Evolutionary conservation across 1,140 invertebrate genomes (phyloP).

Genomic region (Protaetia brevitarsis): DNA sequence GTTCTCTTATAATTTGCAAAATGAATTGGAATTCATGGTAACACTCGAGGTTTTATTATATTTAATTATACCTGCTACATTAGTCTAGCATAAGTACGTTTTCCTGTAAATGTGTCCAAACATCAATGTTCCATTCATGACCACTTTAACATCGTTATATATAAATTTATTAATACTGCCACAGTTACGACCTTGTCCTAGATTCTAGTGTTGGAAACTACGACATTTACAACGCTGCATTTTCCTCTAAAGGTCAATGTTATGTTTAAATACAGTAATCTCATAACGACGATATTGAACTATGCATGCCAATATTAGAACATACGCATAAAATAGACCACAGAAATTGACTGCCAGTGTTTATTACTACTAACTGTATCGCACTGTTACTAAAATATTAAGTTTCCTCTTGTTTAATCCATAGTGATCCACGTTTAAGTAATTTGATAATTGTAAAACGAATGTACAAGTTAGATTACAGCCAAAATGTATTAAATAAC

Average conservation of each 20-base stretch:
- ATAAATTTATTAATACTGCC: conserved; percentile 4
- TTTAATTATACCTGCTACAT: not conserved
- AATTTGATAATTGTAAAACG: no score
- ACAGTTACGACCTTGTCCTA: conserved; percentile 7
- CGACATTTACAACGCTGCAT: not conserved
- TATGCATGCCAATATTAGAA: not conserved
- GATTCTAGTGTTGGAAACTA: not conserved
- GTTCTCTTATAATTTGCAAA: not conserved
- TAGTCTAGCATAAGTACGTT: not conserved
- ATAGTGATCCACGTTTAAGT: no score
- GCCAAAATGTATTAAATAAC: no score
- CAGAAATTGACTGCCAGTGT: no score
- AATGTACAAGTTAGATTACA: no score
- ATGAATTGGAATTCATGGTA: no score
- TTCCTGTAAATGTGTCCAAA: not conserved
- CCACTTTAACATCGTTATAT: not conserved
- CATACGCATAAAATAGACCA: not conserved
- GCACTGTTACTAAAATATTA: no score
- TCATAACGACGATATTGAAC: not conserved
- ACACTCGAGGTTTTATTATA: no score
- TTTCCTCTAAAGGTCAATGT: conserved; percentile 11
- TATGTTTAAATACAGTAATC: conserved; percentile 6
- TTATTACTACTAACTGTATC: no score
- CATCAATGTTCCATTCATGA: not conserved
- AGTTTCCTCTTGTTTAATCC: no score